These are phyloP conservation scores for Gymnocheta viridis DNA, from an alignment of 2,888 invertebrate species.

Conservation along the genomic window DNA sequence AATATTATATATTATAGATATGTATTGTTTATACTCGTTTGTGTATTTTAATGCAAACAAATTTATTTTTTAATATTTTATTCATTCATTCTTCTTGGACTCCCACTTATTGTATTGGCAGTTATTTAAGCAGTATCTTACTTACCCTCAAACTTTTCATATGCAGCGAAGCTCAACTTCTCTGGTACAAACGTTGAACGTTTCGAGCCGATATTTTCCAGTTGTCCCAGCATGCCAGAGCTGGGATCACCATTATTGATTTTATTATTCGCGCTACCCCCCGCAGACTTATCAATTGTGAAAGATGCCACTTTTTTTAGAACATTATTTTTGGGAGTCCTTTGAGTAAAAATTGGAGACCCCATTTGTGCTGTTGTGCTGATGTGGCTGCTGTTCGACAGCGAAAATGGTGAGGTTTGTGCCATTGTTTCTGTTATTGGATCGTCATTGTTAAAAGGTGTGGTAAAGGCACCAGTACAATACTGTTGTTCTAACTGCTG, in stretches of 20 bases:
- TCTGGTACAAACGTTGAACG: slow-evolving; percentile 91
- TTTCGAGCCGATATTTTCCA: slow-evolving; percentile 81
- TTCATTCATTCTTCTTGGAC: neutral
- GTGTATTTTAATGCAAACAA: slow-evolving; percentile 7
- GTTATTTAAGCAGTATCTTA: slow-evolving; percentile 9
- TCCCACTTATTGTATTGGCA: neutral
- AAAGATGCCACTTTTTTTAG: slow-evolving; percentile 92
- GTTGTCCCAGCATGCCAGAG: slow-evolving; percentile 69
- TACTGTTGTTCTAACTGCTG: slow-evolving; percentile 50
- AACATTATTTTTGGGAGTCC: slow-evolving; percentile 85
- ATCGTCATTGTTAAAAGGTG: slow-evolving; percentile 53
- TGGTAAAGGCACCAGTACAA: slow-evolving; percentile 34
- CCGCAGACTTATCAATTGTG: slow-evolving; percentile 87
- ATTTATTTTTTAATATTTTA: neutral
- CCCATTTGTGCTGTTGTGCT: slow-evolving; percentile 88
- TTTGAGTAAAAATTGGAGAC: slow-evolving; percentile 83
- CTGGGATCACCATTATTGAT: slow-evolving; percentile 61
- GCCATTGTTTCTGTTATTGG: slow-evolving; percentile 61
- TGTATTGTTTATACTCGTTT: too few species aligned
- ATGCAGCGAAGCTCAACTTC: slow-evolving; percentile 92
- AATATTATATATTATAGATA: too few species aligned
- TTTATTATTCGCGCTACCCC: slow-evolving; percentile 51
- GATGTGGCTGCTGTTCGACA: slow-evolving; percentile 62
- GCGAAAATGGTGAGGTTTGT: slow-evolving; percentile 52
- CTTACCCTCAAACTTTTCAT: slow-evolving; percentile 96